These are phyloP conservation scores for Pedetes capensis DNA, from an alignment of 2,113 vertebrate species.

Conservation along the genomic window DNA sequence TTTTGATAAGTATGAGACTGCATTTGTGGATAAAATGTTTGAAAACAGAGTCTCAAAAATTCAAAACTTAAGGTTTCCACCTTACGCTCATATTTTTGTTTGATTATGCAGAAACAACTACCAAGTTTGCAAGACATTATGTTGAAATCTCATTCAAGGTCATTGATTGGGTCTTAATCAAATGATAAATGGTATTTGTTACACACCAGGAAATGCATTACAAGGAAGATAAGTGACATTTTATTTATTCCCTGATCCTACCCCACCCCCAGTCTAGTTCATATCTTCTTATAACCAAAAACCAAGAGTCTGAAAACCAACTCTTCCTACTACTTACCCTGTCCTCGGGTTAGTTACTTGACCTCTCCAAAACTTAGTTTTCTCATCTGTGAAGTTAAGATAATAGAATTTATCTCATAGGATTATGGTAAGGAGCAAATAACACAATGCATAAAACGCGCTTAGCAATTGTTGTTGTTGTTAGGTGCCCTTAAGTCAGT, in stretches of 20 bases:
- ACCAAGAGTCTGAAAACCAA: background rate
- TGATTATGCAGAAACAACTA: background rate
- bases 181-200: background rate
- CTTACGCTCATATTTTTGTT: background rate
- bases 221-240: background rate
- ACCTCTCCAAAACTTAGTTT: background rate
- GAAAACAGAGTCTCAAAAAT: background rate
- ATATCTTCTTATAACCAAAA: background rate
- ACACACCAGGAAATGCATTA: background rate
- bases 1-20: background rate
- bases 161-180: conserved; percentile 24
- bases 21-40: background rate
- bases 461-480: background rate
- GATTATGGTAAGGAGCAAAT: background rate
- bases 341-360: background rate
- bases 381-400: conserved; percentile 4
- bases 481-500: too few relatives aligned
- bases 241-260: background rate
- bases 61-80: background rate
- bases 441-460: background rate
- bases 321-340: background rate
- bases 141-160: conserved; percentile 14
- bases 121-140: background rate
- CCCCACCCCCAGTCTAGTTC: background rate
- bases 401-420: background rate